Evolutionary conservation across 1,140 invertebrate genomes (phyloP).

Genomic region (Drosophila orosa): DNA sequence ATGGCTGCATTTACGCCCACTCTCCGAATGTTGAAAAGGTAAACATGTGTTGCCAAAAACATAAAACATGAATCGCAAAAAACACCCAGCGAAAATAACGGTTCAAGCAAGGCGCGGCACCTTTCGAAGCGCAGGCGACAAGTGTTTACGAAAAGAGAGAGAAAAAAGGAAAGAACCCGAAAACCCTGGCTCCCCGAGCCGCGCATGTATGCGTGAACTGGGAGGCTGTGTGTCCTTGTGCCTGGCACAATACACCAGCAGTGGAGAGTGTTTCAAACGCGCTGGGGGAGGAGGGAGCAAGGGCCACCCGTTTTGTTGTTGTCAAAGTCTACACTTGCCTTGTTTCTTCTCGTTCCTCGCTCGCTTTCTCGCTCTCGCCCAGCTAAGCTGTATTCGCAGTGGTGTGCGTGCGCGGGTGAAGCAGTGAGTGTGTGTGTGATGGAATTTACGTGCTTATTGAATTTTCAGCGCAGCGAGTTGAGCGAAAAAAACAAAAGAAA

Average conservation of each 20-base stretch:
- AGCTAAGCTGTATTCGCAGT: slow-evolving; percentile 11
- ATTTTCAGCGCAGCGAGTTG: slow-evolving; percentile 68
- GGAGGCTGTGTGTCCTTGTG: slow-evolving; percentile 71
- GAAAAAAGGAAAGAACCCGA: slow-evolving; percentile 28
- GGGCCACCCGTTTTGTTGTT: slow-evolving; percentile 68
- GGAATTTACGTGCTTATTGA: slow-evolving; percentile 81
- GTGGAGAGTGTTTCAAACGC: slow-evolving; percentile 2
- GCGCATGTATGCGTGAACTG: slow-evolving; percentile 35
- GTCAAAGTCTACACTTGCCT: slow-evolving; percentile 75
- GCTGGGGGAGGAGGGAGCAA: slow-evolving; percentile 1
- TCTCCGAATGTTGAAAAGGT: slow-evolving; percentile 30
- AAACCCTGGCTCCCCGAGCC: slow-evolving; percentile 27
- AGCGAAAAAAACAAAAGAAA: slow-evolving; percentile 44
- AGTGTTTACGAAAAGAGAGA: slow-evolving; percentile 69
- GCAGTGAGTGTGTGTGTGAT: slow-evolving; percentile 48
- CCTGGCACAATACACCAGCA: slow-evolving; percentile 60
- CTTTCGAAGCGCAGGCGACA: slow-evolving; percentile 46
- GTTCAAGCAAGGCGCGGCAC: slow-evolving; percentile 59
- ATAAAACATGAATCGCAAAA: slow-evolving; percentile 24
- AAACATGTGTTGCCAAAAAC: slow-evolving; percentile 58
- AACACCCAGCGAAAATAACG: slow-evolving; percentile 28
- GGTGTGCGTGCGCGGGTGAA: slow-evolving; percentile 32
- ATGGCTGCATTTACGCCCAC: slow-evolving; percentile 9
- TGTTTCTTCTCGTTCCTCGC: slow-evolving; percentile 38
- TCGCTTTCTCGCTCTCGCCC: slow-evolving; percentile 23